phyloP scores from a whole-genome alignment of 2,797 vertebrate species.

The Eurystomus glaucurus region DNA sequence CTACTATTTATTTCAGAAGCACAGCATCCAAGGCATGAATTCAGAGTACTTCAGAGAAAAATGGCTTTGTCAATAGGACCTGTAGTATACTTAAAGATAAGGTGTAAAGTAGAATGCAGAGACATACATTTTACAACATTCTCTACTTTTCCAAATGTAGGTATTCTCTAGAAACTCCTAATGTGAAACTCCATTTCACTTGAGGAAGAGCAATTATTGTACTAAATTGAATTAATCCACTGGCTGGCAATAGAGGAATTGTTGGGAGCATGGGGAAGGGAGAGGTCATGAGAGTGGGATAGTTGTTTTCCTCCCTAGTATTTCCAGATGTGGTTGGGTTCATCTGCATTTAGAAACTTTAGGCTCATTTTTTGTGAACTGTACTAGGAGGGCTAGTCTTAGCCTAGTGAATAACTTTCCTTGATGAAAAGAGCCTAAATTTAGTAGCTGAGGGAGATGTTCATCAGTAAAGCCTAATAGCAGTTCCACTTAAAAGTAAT shows the following conservation, averaged over 20 bases:
- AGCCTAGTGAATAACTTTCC: background rate
- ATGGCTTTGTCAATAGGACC: background rate
- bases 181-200: background rate
- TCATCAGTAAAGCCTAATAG: background rate
- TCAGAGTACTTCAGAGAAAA: slow-evolving; percentile 4
- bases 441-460: background rate
- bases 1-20: background rate
- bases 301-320: background rate
- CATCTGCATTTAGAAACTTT: background rate
- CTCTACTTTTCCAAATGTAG: background rate
- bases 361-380: background rate
- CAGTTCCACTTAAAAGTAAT: background rate
- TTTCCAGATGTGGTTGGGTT: background rate
- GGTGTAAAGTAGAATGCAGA: background rate
- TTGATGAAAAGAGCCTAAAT: background rate
- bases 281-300: background rate
- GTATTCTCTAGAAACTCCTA: background rate
- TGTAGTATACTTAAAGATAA: background rate
- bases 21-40: background rate
- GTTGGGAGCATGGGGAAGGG: background rate
- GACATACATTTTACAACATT: background rate
- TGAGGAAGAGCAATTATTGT: background rate
- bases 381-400: background rate
- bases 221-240: background rate
- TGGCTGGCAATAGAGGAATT: background rate